Conservation (phyloP, 2,888 invertebrate genomes). For the Frankliniella fusca region DNA sequence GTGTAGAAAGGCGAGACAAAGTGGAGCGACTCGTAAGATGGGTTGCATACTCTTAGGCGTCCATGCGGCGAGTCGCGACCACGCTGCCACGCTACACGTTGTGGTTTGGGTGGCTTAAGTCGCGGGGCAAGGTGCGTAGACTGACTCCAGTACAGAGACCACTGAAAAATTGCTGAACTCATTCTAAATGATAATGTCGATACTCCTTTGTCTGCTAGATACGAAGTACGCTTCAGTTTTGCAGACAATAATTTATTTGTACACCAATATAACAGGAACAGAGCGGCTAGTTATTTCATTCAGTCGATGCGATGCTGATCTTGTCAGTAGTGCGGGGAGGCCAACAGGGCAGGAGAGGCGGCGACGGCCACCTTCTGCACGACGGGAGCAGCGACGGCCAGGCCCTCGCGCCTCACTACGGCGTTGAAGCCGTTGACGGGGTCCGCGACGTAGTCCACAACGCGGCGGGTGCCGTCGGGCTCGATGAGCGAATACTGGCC, state of each 20-base stretch:
- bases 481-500: constrained; percentile 55
- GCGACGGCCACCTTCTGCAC: constrained; percentile 25
- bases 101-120: too few relatives aligned
- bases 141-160: too few relatives aligned
- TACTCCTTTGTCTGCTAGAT: too few relatives aligned
- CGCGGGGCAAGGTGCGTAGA: too few relatives aligned
- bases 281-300: background rate
- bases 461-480: constrained; percentile 68
- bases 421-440: constrained; percentile 74
- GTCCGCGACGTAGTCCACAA: constrained; percentile 68
- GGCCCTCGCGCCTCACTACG: constrained; percentile 48
- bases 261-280: constrained; percentile 3
- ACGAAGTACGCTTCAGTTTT: background rate
- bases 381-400: constrained; percentile 31
- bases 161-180: too few relatives aligned
- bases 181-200: too few relatives aligned
- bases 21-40: too few relatives aligned
- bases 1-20: too few relatives aligned
- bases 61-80: too few relatives aligned
- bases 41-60: too few relatives aligned
- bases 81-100: too few relatives aligned
- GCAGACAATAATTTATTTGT: background rate
- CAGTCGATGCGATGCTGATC: background rate
- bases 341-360: constrained; percentile 18
- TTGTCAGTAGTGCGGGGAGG: constrained; percentile 30